Conservation (phyloP, 2,888 invertebrate species). For the Tromatobia lineatoria region DNA sequence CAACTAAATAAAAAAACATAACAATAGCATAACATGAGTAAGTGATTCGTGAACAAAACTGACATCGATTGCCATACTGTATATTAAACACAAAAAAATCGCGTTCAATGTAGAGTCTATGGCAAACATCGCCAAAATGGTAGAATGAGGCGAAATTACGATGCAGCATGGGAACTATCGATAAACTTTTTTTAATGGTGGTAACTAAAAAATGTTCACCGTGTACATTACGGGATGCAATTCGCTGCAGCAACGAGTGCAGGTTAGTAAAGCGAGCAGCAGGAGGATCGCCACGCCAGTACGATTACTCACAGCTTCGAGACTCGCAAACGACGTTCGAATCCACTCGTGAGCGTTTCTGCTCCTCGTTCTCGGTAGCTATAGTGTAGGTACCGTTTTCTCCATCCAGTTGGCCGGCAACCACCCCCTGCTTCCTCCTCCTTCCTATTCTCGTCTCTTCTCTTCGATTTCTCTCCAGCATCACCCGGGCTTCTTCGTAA, state of each 20-base stretch:
- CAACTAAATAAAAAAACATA: no score
- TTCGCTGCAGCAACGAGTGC: neutral
- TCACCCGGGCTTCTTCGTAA: slow-evolving; percentile 7
- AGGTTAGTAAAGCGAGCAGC: neutral
- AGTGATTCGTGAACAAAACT: no score
- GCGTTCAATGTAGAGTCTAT: no score
- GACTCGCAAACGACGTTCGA: slow-evolving; percentile 8
- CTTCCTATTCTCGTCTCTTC: neutral
- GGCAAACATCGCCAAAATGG: no score
- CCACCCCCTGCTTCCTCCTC: neutral
- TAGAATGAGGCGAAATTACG: no score
- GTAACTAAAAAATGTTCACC: no score
- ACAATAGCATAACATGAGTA: neutral
- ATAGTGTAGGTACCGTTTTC: neutral
- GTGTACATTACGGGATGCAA: no score
- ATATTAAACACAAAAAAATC: no score
- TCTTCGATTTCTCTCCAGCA: slow-evolving; percentile 17
- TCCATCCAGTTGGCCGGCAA: neutral
- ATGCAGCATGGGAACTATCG: no score
- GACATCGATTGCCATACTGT: no score
- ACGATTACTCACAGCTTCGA: slow-evolving; percentile 12
- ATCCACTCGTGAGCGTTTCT: neutral
- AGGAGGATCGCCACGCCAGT: neutral
- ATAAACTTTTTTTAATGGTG: no score
- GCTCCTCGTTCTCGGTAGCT: neutral